Evolutionary conservation across 1,140 invertebrate genomes (phyloP).

Genomic region (Cataglyphis hispanica): DNA sequence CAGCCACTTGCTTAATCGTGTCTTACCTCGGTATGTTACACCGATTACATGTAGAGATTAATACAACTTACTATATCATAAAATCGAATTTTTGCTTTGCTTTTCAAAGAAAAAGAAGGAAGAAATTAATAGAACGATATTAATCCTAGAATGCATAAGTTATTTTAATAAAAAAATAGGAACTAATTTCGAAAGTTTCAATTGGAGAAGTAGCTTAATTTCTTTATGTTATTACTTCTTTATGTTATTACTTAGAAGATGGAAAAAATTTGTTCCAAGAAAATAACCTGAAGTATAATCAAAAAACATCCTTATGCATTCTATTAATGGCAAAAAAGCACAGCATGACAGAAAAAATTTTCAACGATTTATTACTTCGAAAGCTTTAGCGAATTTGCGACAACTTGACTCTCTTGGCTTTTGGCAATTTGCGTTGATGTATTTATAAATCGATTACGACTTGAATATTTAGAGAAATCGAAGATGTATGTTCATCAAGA

Average conservation of each 20-base stretch:
- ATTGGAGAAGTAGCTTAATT: too few relatives aligned
- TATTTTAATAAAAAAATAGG: neutral
- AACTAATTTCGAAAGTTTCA: neutral
- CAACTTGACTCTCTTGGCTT: conserved; percentile 27
- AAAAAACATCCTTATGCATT: neutral
- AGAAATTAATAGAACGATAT: neutral
- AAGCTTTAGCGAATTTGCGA: conserved; percentile 16
- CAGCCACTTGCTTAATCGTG: conserved; percentile 85
- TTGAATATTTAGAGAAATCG: conserved; percentile 57
- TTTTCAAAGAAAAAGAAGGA: neutral
- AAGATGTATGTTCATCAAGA: neutral
- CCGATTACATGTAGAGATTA: conserved; percentile 61
- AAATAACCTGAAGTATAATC: neutral
- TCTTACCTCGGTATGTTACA: conserved; percentile 81
- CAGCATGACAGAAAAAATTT: conserved; percentile 14
- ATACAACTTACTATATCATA: conserved; percentile 4
- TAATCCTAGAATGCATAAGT: neutral
- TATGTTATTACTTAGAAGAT: too few relatives aligned
- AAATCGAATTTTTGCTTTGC: conserved; percentile 2
- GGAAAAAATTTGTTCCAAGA: neutral
- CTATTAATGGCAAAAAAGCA: conserved; percentile 5
- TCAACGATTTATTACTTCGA: neutral
- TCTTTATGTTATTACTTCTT: too few relatives aligned
- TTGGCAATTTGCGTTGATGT: conserved; percentile 70
- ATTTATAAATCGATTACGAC: conserved; percentile 51